Conservation (phyloP, 1,140 invertebrate species). For the Eufriesea mexicana region DNA sequence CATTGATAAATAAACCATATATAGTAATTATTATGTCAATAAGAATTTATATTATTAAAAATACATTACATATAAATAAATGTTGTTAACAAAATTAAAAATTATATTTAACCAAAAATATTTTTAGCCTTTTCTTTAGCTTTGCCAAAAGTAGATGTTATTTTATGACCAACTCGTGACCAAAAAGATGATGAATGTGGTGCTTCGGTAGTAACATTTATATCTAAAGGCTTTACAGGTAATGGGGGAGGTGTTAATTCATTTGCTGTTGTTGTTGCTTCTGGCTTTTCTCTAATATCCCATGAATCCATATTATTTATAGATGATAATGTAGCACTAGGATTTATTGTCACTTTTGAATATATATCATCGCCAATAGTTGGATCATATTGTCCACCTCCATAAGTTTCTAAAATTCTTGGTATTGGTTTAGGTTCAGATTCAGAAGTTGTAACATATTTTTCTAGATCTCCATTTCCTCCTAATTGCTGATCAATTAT, state of each 20-base stretch:
- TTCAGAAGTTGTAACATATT: neutral
- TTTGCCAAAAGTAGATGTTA: conserved; percentile 77
- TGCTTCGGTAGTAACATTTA: conserved; percentile 56
- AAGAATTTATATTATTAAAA: neutral
- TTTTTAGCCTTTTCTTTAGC: conserved; percentile 82
- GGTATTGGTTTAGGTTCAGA: conserved; percentile 35
- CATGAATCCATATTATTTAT: conserved; percentile 64
- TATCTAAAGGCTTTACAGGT: conserved; percentile 21
- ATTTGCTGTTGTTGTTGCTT: conserved; percentile 33
- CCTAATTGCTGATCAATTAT: conserved; percentile 32
- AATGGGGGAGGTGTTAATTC: conserved; percentile 27
- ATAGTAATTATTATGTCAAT: neutral
- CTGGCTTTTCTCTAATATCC: conserved; percentile 70
- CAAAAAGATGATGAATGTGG: conserved; percentile 82
- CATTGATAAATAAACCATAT: conserved; percentile 54
- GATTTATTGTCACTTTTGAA: conserved; percentile 66
- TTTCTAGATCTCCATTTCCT: neutral
- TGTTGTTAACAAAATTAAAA: conserved; percentile 44
- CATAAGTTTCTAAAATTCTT: conserved; percentile 75
- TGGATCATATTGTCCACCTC: conserved; percentile 69
- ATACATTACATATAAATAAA: conserved; percentile 52
- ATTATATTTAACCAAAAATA: conserved; percentile 79
- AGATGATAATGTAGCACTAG: conserved; percentile 69
- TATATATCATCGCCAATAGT: conserved; percentile 66
- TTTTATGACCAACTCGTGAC: conserved; percentile 81